phyloP scores from a whole-genome alignment of 2,888 invertebrate species.

The Sphaerophoria taeniata region DNA sequence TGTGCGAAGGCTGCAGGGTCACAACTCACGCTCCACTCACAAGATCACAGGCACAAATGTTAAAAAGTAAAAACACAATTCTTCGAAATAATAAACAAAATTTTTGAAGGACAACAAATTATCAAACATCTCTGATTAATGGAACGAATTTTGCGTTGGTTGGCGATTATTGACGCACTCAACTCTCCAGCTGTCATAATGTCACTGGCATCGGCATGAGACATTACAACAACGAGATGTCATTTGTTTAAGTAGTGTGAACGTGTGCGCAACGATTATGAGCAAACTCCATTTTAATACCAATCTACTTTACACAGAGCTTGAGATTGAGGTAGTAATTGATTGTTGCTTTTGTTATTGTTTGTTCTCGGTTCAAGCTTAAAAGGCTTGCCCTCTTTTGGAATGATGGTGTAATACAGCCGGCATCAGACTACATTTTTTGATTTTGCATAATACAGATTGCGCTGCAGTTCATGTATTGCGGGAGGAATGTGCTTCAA shows the following conservation, averaged over 20 bases:
- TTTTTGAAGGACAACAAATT: slow-evolving; percentile 54
- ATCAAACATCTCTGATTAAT: slow-evolving; percentile 66
- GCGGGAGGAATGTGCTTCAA: slow-evolving; percentile 26
- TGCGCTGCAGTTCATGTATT: slow-evolving; percentile 7
- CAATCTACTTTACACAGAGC: not conserved
- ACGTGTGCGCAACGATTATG: slow-evolving; percentile 15
- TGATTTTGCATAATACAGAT: slow-evolving; percentile 31
- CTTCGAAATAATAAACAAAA: slow-evolving; percentile 22
- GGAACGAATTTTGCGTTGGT: slow-evolving; percentile 55
- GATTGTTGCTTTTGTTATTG: not conserved
- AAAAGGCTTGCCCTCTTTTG: not conserved
- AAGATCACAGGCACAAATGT: not conserved
- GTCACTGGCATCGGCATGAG: slow-evolving; percentile 26
- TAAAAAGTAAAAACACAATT: slow-evolving; percentile 7
- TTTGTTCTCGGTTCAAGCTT: not conserved
- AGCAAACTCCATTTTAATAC: not conserved
- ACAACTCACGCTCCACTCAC: not conserved
- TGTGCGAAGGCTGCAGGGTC: slow-evolving; percentile 15
- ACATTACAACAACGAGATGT: slow-evolving; percentile 3
- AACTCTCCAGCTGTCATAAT: slow-evolving; percentile 19
- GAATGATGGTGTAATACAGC: slow-evolving; percentile 25
- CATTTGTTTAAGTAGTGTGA: slow-evolving; percentile 13
- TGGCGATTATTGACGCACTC: slow-evolving; percentile 46
- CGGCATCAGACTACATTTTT: slow-evolving; percentile 14
- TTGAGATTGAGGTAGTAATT: not conserved